Percentiles rank a stretch among this genome's conserved stretches.
phyloP scores from a whole-genome alignment of 2,797 vertebrate genomes.

The Sebastes miniatus region DNA sequence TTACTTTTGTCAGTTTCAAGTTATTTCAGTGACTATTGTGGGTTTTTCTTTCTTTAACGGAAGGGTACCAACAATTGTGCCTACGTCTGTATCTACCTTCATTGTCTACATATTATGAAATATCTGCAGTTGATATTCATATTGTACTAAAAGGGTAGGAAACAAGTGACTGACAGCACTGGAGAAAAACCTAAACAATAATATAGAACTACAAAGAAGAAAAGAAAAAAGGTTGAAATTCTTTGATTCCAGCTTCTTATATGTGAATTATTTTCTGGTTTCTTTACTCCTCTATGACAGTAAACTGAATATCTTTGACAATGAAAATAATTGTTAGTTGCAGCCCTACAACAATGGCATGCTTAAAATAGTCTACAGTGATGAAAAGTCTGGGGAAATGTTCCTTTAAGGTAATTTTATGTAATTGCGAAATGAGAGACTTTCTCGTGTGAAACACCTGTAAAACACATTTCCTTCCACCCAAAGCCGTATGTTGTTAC shows the following conservation, averaged over 20 bases:
- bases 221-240: too few species aligned
- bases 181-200: not conserved
- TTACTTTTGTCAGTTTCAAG: too few species aligned
- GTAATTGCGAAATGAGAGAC: not conserved
- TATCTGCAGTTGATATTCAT: not conserved
- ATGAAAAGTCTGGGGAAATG: not conserved
- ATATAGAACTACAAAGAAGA: too few species aligned
- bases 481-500: accelerated
- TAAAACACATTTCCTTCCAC: not conserved
- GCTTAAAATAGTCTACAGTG: not conserved
- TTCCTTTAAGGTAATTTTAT: not conserved
- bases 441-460: not conserved
- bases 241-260: too few species aligned
- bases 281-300: too few species aligned
- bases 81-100: too few species aligned
- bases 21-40: too few species aligned
- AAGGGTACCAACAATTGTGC: too few species aligned
- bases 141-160: not conserved
- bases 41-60: too few species aligned
- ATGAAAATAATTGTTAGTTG: too few species aligned
- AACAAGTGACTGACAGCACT: not conserved
- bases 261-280: too few species aligned
- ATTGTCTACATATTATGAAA: not conserved
- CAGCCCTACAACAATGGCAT: not conserved
- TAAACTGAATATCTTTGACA: too few species aligned